Conservation (phyloP, 2,888 invertebrate genomes). For the Acleris holmiana region DNA sequence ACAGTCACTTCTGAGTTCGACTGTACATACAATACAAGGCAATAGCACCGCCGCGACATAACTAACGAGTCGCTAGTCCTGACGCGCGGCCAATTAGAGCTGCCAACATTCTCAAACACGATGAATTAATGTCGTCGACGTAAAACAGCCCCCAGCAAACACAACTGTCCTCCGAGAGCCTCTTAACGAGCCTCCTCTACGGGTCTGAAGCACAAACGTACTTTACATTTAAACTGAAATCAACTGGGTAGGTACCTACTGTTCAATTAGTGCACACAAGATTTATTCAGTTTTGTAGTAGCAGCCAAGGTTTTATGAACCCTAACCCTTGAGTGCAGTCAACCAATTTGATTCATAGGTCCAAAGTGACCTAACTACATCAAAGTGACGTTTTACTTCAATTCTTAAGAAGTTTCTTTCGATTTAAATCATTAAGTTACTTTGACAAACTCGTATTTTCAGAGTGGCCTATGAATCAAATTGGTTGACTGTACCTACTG, state of each 20-base stretch:
- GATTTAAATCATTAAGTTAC: too few species aligned
- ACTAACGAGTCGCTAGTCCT: constrained; percentile 31
- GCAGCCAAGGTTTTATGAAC: too few species aligned
- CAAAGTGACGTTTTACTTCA: too few species aligned
- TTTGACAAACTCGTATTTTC: too few species aligned
- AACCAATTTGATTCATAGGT: too few species aligned
- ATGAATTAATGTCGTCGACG: constrained; percentile 26
- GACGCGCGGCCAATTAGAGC: constrained; percentile 35
- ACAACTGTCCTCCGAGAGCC: constrained; percentile 24
- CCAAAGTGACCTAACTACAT: too few species aligned
- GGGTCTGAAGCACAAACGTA: not conserved
- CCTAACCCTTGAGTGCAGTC: too few species aligned
- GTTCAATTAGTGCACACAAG: not conserved
- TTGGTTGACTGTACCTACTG: too few species aligned
- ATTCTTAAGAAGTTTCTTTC: too few species aligned
- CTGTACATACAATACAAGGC: constrained; percentile 8
- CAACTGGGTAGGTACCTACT: not conserved
- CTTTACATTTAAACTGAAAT: not conserved
- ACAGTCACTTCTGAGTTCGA: not conserved
- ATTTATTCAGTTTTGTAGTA: too few species aligned
- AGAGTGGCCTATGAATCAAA: too few species aligned
- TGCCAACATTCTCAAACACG: constrained; percentile 32
- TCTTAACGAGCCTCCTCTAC: constrained; percentile 24
- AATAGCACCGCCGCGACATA: constrained; percentile 16
- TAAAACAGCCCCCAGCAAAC: constrained; percentile 31